phyloP scores from a whole-genome alignment of 1,140 invertebrate species.

The Metopolophium dirhodum region DNA sequence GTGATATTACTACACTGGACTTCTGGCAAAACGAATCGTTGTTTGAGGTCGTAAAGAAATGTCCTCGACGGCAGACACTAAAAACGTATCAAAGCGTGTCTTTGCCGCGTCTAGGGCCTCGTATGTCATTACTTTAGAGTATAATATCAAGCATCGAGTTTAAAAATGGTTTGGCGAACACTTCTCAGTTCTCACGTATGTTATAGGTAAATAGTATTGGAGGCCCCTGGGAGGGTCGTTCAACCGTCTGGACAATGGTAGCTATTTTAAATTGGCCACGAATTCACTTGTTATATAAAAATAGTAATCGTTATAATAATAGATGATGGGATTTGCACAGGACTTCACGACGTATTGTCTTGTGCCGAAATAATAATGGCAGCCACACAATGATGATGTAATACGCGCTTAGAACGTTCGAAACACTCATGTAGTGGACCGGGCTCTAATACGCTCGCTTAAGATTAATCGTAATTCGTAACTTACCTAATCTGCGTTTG shows the following conservation, averaged over 20 bases:
- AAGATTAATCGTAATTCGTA: not conserved
- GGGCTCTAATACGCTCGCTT: not conserved
- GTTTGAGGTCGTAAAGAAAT: slow-evolving; percentile 31
- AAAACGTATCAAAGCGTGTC: slow-evolving; percentile 48
- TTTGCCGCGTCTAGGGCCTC: slow-evolving; percentile 20
- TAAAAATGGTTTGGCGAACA: slow-evolving; percentile 15
- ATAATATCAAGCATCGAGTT: not conserved
- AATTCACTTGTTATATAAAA: slow-evolving; percentile 63
- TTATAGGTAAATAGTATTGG: too few species aligned
- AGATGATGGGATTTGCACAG: not conserved
- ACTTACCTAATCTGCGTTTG: slow-evolving; percentile 60
- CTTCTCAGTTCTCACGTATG: slow-evolving; percentile 34
- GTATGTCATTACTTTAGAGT: not conserved
- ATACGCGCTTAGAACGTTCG: not conserved
- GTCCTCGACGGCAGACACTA: slow-evolving; percentile 24
- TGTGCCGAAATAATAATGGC: not conserved
- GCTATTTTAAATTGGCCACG: not conserved
- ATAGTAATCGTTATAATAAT: slow-evolving; percentile 61
- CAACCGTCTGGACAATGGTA: slow-evolving; percentile 49
- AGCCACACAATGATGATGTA: not conserved
- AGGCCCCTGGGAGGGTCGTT: slow-evolving; percentile 31
- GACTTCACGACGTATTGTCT: slow-evolving; percentile 13
- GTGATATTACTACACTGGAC: not conserved
- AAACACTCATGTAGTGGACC: not conserved
- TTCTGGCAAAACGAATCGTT: slow-evolving; percentile 39